These are phyloP conservation scores for Habropoda laboriosa DNA, from an alignment of 1,140 invertebrate species.

Conservation along the genomic window DNA sequence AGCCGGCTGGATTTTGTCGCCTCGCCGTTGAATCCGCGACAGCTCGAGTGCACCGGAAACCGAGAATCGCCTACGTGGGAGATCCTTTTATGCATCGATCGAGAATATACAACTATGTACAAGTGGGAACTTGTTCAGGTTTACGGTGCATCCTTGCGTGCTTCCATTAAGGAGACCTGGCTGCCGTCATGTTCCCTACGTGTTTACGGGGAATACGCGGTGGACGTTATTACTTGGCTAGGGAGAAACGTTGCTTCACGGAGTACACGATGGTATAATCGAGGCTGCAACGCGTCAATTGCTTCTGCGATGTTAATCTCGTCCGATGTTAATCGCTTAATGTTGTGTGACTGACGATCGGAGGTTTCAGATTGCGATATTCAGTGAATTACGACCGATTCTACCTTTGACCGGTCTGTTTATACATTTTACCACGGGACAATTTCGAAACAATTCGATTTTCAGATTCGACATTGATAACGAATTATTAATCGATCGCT, in stretches of 20 bases:
- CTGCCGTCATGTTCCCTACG: too few relatives aligned
- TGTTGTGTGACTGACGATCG: not conserved
- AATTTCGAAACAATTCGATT: too few relatives aligned
- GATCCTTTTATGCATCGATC: conserved; percentile 9
- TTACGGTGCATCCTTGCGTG: not conserved
- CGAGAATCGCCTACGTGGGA: conserved; percentile 18
- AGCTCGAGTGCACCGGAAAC: conserved; percentile 45
- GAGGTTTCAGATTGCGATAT: not conserved
- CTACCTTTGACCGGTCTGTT: too few relatives aligned
- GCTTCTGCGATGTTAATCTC: conserved; percentile 3
- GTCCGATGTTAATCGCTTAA: conserved; percentile 7
- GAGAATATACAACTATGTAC: not conserved
- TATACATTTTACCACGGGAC: too few relatives aligned
- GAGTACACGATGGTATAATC: not conserved
- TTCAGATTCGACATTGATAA: too few relatives aligned
- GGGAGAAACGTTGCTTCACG: not conserved
- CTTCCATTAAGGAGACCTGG: not conserved
- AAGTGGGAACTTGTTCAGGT: not conserved
- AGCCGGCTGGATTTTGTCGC: conserved; percentile 28
- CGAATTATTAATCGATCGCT: too few relatives aligned
- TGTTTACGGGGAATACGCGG: not conserved
- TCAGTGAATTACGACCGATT: not conserved
- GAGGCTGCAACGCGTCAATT: not conserved
- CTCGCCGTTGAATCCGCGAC: not conserved
- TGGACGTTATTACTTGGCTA: not conserved